Evolutionary conservation across 2,888 invertebrate genomes (phyloP), one percentile per base, ranked within the genome.

Genomic region (Cephalotes varians): DNA sequence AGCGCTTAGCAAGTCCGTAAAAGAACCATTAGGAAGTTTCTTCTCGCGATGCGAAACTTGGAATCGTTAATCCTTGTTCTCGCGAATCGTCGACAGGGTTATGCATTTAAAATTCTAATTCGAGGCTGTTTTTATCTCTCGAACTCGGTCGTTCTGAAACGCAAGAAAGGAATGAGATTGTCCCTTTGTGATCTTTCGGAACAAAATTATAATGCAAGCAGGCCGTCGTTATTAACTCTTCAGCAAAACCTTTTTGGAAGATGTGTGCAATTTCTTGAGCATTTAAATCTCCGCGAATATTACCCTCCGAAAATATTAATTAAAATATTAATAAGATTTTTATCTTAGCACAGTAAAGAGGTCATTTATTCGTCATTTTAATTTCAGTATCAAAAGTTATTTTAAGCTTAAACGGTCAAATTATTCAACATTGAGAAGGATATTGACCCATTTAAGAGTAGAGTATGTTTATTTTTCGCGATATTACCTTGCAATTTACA

Each of bases 1-100:
- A 81, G 82, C 69, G 10, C 58, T 28, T 31, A 67, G 58, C 44
- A 72, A 88, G 81, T 85, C 81, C 62, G 74, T 83, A 65, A 84
- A 86, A 89, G 89, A 86, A 83, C 85, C 89, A 86, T 89, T 88
- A 89, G 79, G 79, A 87, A 89, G 86, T 89, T 89, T 84, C 62
- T 79, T 21, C 64, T 25, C 51, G 28, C 69, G 56, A 69, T 56
- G n/a, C 79, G 44, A 62, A 81, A 74, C 73, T 74, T 64, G 0
- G 44, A 56, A 64, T 74, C 58, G 83, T 86, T 89, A 85, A 89
- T 89, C 85, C 82, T 54, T 72, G 85, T 73, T 87, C 85, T 89
- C 87, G 72, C 83, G 81, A 81, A 85, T 85, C 77, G 82, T 34
- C 84, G 85, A 83, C 84, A 72, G 72, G 62, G 18, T 60, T 62